Conservation (phyloP, 2,113 vertebrate genomes). For the Tursiops truncatus region DNA sequence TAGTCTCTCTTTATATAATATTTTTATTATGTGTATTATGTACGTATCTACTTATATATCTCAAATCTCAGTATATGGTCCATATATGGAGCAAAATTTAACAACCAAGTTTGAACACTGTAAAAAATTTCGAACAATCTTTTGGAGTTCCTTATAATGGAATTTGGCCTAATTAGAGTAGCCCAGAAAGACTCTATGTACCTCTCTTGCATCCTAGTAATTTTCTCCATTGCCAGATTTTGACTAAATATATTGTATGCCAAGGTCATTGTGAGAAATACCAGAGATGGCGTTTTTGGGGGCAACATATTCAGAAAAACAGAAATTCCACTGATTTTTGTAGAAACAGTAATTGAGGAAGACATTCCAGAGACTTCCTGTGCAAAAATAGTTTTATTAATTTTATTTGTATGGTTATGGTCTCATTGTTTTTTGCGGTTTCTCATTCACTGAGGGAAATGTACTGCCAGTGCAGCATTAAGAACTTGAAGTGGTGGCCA, state of each 20-base stretch:
- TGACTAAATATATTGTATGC: not conserved
- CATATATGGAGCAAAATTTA: not conserved
- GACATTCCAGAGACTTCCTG: not conserved
- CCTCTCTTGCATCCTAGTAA: not conserved
- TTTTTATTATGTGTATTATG: not conserved
- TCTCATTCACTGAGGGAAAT: not conserved
- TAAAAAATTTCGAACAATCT: not conserved
- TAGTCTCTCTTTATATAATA: not conserved
- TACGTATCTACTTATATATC: not conserved
- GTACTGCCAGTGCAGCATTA: too few species aligned
- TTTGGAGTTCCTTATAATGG: not conserved
- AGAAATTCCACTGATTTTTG: not conserved
- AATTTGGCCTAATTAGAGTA: not conserved
- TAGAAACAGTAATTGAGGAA: not conserved
- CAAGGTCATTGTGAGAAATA: conserved; percentile 29
- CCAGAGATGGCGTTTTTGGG: not conserved
- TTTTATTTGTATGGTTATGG: not conserved
- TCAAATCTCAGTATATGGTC: not conserved
- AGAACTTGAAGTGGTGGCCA: not conserved
- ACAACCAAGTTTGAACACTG: not conserved
- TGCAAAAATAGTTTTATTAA: not conserved
- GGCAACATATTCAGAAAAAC: conserved; percentile 20
- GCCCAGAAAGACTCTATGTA: not conserved
- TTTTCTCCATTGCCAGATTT: conserved; percentile 6
- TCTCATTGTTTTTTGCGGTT: not conserved